phyloP scores from a whole-genome alignment of 2,888 invertebrate species.

The Bombylius major region DNA sequence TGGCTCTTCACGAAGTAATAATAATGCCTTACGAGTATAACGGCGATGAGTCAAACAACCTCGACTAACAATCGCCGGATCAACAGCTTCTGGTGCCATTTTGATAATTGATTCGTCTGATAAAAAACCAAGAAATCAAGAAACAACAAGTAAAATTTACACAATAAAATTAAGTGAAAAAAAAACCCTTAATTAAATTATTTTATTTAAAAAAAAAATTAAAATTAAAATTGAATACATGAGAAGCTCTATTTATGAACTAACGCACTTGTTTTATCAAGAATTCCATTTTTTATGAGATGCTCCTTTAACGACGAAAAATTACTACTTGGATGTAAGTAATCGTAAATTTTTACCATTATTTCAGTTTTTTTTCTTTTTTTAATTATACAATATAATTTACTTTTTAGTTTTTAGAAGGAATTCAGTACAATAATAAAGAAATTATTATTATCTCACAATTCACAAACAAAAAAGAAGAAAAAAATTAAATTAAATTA shows the following conservation, averaged over 20 bases:
- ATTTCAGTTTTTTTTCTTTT: not conserved
- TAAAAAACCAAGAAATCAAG: not conserved
- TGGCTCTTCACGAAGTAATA: conserved; percentile 56
- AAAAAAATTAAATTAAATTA: too few relatives aligned
- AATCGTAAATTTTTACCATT: not conserved
- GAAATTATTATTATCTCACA: too few relatives aligned
- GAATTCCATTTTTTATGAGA: not conserved
- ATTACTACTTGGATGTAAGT: not conserved
- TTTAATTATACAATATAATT: too few relatives aligned
- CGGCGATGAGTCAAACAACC: conserved; percentile 32
- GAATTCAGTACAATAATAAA: too few relatives aligned
- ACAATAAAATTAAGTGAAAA: not conserved
- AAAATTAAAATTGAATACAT: too few relatives aligned
- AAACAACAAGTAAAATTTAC: not conserved
- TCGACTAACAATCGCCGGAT: conserved; percentile 47
- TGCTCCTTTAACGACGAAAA: not conserved
- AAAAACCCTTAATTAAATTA: not conserved
- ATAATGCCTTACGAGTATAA: conserved; percentile 56
- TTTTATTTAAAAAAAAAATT: not conserved
- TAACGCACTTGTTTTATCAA: conserved; percentile 1
- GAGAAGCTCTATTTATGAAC: not conserved
- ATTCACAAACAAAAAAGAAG: too few relatives aligned
- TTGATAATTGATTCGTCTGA: conserved; percentile 16
- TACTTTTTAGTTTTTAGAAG: too few relatives aligned
- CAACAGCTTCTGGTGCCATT: conserved; percentile 25